These are phyloP conservation scores for Drosophila anomalata DNA, from an alignment of 2,888 invertebrate species.

Conservation along the genomic window DNA sequence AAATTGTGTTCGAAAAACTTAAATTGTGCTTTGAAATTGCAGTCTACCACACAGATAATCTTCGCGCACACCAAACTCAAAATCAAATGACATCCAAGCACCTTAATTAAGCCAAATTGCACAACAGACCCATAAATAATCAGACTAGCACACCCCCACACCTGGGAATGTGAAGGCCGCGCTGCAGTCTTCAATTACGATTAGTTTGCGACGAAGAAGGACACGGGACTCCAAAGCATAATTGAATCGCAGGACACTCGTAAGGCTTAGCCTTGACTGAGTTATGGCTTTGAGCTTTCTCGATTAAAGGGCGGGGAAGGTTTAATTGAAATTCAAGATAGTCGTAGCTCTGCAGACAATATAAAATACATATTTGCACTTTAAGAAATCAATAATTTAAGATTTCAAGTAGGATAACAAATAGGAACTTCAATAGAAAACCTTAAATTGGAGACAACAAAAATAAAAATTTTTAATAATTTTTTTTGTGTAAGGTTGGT, in stretches of 20 bases:
- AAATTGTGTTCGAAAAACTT: background rate
- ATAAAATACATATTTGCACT: slow-evolving; percentile 8
- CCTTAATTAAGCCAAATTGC: slow-evolving; percentile 43
- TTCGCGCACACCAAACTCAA: slow-evolving; percentile 4
- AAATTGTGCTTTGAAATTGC: background rate
- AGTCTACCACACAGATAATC: background rate
- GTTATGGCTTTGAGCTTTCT: slow-evolving; percentile 30
- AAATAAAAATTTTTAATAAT: too few relatives aligned
- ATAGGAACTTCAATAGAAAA: background rate
- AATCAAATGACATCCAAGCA: slow-evolving; percentile 22
- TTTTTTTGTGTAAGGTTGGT: background rate
- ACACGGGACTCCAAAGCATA: slow-evolving; percentile 8
- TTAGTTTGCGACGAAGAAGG: slow-evolving; percentile 29
- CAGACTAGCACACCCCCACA: slow-evolving; percentile 21
- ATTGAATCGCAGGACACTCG: slow-evolving; percentile 41
- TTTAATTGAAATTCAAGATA: slow-evolving; percentile 38
- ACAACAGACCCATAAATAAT: slow-evolving; percentile 44
- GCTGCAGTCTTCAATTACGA: slow-evolving; percentile 37
- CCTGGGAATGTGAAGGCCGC: slow-evolving; percentile 30
- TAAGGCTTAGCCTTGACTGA: slow-evolving; percentile 32
- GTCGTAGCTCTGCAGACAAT: slow-evolving; percentile 18
- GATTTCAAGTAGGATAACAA: background rate
- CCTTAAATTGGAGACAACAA: too few relatives aligned
- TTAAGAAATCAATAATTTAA: background rate
- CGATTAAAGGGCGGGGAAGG: slow-evolving; percentile 21